Conservation (phyloP, 2,888 invertebrate species). For the Cheilosia vulpina region DNA sequence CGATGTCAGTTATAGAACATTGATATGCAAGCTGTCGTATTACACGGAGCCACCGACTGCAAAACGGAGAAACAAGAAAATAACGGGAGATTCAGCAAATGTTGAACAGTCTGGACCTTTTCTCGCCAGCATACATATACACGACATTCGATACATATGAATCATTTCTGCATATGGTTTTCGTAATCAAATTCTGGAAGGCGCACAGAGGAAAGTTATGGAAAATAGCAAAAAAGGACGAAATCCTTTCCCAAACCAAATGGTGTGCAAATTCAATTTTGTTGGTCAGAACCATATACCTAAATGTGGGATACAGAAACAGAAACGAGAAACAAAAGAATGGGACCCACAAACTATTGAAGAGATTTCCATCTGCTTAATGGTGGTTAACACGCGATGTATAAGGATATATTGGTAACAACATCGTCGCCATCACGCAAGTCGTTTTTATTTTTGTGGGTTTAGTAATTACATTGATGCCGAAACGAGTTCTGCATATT, state of each 20-base stretch:
- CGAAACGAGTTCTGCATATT: conserved; percentile 3
- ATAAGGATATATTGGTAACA: conserved; percentile 49
- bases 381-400: conserved; percentile 61
- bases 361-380: conserved; percentile 50
- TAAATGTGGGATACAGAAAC: conserved; percentile 15
- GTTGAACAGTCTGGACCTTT: conserved; percentile 1
- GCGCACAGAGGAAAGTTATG: not conserved
- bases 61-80: not conserved
- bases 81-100: conserved; percentile 15
- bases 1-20: not conserved
- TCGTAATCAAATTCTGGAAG: conserved; percentile 61
- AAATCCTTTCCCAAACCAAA: conserved; percentile 25
- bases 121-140: not conserved
- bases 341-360: conserved; percentile 11
- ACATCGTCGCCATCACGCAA: conserved; percentile 44
- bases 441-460: not conserved
- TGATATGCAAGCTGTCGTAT: conserved; percentile 15
- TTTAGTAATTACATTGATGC: conserved; percentile 13
- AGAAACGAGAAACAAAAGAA: conserved; percentile 16
- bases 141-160: conserved; percentile 59
- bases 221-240: conserved; percentile 1
- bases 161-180: conserved; percentile 64
- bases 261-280: conserved; percentile 55
- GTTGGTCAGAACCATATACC: conserved; percentile 20
- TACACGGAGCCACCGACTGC: not conserved